These are phyloP conservation scores for Luperina nickerlii DNA, from an alignment of 2,888 invertebrate species.

Conservation along the genomic window DNA sequence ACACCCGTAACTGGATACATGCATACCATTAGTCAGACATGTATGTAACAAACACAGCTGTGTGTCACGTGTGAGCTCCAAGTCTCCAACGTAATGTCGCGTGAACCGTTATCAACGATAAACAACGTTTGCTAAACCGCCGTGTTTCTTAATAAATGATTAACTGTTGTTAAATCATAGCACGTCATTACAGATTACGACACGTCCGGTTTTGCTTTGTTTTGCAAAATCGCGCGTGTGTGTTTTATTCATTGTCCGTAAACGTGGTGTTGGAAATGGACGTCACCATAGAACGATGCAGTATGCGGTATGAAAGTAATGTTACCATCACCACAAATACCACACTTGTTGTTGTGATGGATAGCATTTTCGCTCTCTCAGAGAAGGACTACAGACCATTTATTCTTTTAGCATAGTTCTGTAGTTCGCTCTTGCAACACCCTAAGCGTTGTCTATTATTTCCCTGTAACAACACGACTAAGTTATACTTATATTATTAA, in stretches of 20 bases:
- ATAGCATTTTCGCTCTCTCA: background rate
- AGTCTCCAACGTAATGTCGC: conserved; percentile 33
- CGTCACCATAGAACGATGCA: background rate
- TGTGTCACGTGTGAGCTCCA: conserved; percentile 56
- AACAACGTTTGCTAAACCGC: conserved; percentile 46
- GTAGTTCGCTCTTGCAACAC: background rate
- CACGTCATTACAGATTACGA: conserved; percentile 40
- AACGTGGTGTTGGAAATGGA: background rate
- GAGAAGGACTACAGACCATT: background rate
- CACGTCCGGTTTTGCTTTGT: conserved; percentile 35
- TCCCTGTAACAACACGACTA: background rate
- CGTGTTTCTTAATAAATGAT: conserved; percentile 58
- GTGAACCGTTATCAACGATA: conserved; percentile 61
- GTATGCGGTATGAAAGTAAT: background rate
- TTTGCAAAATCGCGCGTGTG: conserved; percentile 34
- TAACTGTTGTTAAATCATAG: conserved; percentile 52
- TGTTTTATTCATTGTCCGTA: conserved; percentile 6
- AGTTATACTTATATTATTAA: conserved; percentile 20
- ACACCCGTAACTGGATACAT: conserved; percentile 28
- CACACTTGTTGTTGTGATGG: background rate
- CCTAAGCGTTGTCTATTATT: background rate
- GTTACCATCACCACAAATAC: background rate
- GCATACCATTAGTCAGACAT: conserved; percentile 52
- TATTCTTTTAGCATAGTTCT: background rate
- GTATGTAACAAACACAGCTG: conserved; percentile 55